Conservation (phyloP, 1,140 invertebrate species). For the Mamestra configurata region DNA sequence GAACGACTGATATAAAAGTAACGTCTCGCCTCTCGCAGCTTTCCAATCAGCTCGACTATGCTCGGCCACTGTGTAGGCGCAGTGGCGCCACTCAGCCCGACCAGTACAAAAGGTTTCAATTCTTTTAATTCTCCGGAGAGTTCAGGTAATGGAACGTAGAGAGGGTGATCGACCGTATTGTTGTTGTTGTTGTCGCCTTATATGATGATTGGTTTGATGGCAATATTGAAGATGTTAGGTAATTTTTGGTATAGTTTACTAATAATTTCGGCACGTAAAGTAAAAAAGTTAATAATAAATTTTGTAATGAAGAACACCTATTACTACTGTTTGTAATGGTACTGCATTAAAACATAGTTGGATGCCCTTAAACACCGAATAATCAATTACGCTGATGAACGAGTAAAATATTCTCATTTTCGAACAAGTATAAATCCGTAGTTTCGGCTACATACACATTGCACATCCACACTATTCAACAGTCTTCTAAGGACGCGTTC, state of each 20-base stretch:
- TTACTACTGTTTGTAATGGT: too few relatives aligned
- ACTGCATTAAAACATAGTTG: too few relatives aligned
- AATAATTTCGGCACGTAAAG: too few relatives aligned
- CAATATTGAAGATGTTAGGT: too few relatives aligned
- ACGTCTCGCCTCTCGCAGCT: not conserved
- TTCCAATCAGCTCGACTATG: not conserved
- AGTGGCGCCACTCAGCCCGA: not conserved
- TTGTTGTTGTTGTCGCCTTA: not conserved
- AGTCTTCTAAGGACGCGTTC: not conserved
- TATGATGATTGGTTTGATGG: not conserved
- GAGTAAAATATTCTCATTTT: too few relatives aligned
- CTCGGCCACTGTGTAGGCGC: not conserved
- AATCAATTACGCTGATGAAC: too few relatives aligned
- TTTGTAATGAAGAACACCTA: too few relatives aligned
- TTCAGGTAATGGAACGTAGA: not conserved
- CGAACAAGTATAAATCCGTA: too few relatives aligned
- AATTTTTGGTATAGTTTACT: too few relatives aligned
- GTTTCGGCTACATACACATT: too few relatives aligned
- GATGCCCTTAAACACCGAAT: too few relatives aligned
- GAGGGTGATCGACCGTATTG: not conserved
- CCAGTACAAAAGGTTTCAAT: not conserved
- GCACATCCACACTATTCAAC: not conserved
- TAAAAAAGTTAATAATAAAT: too few relatives aligned
- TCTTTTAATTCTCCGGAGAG: slow-evolving; percentile 12
- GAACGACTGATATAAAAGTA: slow-evolving; percentile 26